Evolutionary conservation across 2,888 invertebrate genomes (phyloP).

Genomic region (Ophioninae sp.): DNA sequence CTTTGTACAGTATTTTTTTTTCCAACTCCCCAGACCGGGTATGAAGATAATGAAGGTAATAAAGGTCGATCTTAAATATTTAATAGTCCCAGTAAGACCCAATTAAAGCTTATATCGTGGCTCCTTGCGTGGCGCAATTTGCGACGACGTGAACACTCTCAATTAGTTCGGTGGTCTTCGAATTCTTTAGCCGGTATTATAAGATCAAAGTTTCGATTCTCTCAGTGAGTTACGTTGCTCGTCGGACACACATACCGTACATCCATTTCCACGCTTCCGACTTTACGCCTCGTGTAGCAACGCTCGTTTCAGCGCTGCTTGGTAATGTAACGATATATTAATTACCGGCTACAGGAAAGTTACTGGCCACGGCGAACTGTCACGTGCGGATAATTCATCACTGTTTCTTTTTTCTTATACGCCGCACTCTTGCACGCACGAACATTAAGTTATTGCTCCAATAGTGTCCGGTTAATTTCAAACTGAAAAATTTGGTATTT

Average conservation of each 20-base stretch:
- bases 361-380: slow-evolving; percentile 38
- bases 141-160: slow-evolving; percentile 25
- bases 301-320: slow-evolving; percentile 15
- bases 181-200: slow-evolving; percentile 1
- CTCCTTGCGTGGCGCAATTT: not conserved
- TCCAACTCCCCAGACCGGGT: not conserved
- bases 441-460: not conserved
- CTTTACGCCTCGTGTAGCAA: slow-evolving; percentile 1
- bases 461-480: not conserved
- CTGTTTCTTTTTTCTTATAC: not conserved
- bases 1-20: not conserved
- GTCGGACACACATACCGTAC: not conserved
- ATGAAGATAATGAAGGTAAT: slow-evolving; percentile 15
- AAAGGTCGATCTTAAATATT: slow-evolving; percentile 22
- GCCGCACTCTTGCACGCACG: not conserved
- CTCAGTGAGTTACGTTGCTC: not conserved
- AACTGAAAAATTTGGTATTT: not conserved
- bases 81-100: slow-evolving; percentile 20
- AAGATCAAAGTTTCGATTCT: not conserved
- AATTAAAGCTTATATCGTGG: slow-evolving; percentile 33
- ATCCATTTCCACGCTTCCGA: not conserved
- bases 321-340: slow-evolving; percentile 51
- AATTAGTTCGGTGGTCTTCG: slow-evolving; percentile 27
- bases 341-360: slow-evolving; percentile 43
- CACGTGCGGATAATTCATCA: slow-evolving; percentile 7